Evolutionary conservation across 2,797 vertebrate genomes (phyloP), one percentile per base, ranked within the genome.

Genomic region (Denticeps clupeoides): DNA sequence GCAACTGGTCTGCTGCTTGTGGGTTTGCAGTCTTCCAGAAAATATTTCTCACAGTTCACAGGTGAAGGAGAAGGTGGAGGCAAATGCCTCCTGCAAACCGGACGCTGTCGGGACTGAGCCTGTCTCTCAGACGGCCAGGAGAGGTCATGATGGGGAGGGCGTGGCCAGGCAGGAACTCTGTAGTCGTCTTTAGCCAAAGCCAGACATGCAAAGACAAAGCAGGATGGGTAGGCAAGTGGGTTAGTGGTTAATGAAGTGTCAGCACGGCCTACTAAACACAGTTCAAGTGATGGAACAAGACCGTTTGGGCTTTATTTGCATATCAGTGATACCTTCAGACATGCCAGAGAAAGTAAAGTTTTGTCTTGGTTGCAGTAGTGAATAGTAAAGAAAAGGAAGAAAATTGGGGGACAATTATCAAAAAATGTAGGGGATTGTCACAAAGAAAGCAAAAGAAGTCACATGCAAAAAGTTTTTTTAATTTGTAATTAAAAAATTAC

Each of bases 151-250:
- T 43, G 74, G 23, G 13, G 44, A 56, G 67, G 32, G 25, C 68
- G 31, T 2, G 63, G 53, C 40, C 48, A 53, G 28, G 63, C 54
- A 45, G 70, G 62, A 43, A 61, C 53, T 9, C 53, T 53, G 65
- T 48, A 4, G 57, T 64, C 67, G 57, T 69, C 86, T 88, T 85
- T 68, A 71, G 60, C 65, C 45, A 64, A 42, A 62, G 72, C 45
- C 68, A 82, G 70, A 79, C 81, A 86, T 84, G 80, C 75, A 85
- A 82, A 85, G 70, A 82, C 55, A 86, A 78, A 79, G 80, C 69
- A 71, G 58, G 71, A 55, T 48, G 43, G 64, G 49, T 55, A 57
- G 58, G 51, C 64, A 58, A 68, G 59, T 62, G 47, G 54, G 67
- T 71, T 69, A 74, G 67, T 45, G 7, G 45, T 38, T 53, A 53